Base-by-base conservation (phyloP, 2,113 vertebrate genomes). In the Cyphomyrus discorhynchus region DNA sequence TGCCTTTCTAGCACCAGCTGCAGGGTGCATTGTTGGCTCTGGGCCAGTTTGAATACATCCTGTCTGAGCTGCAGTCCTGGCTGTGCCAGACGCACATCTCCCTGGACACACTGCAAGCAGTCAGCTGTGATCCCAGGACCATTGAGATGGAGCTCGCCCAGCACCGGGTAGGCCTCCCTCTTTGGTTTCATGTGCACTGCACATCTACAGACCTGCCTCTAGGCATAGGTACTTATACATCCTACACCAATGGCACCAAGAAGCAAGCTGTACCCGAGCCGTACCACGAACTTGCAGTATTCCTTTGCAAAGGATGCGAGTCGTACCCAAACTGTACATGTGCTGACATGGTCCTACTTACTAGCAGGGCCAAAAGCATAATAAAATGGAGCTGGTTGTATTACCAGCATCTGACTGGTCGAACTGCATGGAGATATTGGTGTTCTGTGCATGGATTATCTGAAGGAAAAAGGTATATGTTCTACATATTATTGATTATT, bases 101-200 rank as follows among this genome's bases (percentile, higher is more conserved):
- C 27, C 94, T 99, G 80, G 97, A 99, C 47, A 97, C 97, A 0
- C 98, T 99, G 88, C 97, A 96, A 89, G 97, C 98, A 31, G 92
- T 99, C 94, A 98, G 90, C 6, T 98, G 97, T 0, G 98, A 99
- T 93, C 98, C 98, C 0, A 99, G 98, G 93, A 97, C 98, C 95
- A 99, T 99, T 3, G 98, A 99, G 91, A 98, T 99, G 0, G 98
- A 99, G 47, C 96, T 99, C 0, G 98, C 98, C 0, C 99, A 99
- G 92, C 98, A 99, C 94, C 98, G 98, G 0, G 98, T 99, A 95
- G n/a, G 96, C 94, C 5, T 53, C 49, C 49, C 3, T 45, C 52
- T 45, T 62, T 88, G n/a, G 27, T 1, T 62, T 58, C 11, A 88
- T 62, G 7, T 2, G 6, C 27, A 4, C 53, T 21, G 31, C 82